Evolutionary conservation across 2,888 invertebrate genomes (phyloP).

Genomic region (Drosophila neutralis): DNA sequence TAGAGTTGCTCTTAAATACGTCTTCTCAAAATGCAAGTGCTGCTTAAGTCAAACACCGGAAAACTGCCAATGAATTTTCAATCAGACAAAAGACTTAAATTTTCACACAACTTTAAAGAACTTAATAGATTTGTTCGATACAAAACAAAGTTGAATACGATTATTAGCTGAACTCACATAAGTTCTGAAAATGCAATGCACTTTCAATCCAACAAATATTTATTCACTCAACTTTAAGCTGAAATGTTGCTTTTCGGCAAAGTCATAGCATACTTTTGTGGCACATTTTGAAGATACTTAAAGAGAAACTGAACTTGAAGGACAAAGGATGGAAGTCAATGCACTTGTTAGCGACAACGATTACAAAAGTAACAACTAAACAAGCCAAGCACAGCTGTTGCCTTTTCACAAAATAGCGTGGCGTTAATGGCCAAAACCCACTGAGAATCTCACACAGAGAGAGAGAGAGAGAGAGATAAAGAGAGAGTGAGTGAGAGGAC

Average conservation of each 20-base stretch:
- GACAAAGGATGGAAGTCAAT: slow-evolving; percentile 38
- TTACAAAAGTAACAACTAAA: slow-evolving; percentile 11
- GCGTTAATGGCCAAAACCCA: slow-evolving; percentile 59
- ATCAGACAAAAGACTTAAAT: not conserved
- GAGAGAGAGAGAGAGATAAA: not conserved
- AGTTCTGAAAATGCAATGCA: not conserved
- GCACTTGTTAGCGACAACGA: slow-evolving; percentile 37
- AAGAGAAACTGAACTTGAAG: slow-evolving; percentile 17
- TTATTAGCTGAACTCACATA: not conserved
- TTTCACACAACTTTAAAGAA: not conserved
- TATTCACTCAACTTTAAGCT: slow-evolving; percentile 4
- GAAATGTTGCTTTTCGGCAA: not conserved
- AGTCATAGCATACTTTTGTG: slow-evolving; percentile 55
- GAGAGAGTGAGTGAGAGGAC: slow-evolving; percentile 1
- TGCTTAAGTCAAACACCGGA: not conserved
- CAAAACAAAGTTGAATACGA: not conserved
- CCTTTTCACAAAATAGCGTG: slow-evolving; percentile 33
- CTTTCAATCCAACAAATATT: not conserved
- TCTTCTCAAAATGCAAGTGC: not conserved
- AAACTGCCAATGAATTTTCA: not conserved
- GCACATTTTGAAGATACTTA: not conserved
- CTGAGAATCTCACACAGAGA: slow-evolving; percentile 11
- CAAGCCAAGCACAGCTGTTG: slow-evolving; percentile 48
- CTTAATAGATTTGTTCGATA: not conserved
- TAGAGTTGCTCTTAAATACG: not conserved